Evolutionary conservation across 2,888 invertebrate genomes (phyloP).

Genomic region (Gymnosoma rotundatum): DNA sequence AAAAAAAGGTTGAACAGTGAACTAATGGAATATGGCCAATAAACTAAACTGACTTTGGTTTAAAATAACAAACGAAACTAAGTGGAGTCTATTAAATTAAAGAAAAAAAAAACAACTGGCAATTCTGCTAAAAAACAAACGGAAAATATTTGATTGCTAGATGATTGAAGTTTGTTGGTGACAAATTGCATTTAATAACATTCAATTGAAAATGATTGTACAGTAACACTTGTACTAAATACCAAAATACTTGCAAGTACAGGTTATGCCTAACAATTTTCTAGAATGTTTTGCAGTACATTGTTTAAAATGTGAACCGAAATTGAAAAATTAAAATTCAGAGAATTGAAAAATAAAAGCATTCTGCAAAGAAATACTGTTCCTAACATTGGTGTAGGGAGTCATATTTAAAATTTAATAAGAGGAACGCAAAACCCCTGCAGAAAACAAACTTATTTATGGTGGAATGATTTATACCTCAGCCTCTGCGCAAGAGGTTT

Average conservation of each 20-base stretch:
- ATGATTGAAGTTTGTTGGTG: constrained; percentile 74
- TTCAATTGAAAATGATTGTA: constrained; percentile 81
- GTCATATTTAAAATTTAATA: too few relatives aligned
- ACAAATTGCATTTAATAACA: constrained; percentile 81
- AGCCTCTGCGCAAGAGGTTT: too few relatives aligned
- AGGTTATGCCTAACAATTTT: constrained; percentile 1
- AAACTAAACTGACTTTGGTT: constrained; percentile 29
- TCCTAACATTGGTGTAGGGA: too few relatives aligned
- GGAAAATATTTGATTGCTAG: constrained; percentile 16
- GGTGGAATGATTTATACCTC: too few relatives aligned
- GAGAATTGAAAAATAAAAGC: too few relatives aligned
- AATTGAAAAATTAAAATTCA: too few relatives aligned
- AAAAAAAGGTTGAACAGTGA: constrained; percentile 18
- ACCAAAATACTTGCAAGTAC: not conserved
- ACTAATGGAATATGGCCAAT: constrained; percentile 14
- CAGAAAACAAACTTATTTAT: too few relatives aligned
- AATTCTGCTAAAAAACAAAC: constrained; percentile 2
- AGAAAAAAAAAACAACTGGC: not conserved
- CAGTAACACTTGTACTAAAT: constrained; percentile 28
- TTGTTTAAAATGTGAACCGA: too few relatives aligned
- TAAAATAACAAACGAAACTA: constrained; percentile 45
- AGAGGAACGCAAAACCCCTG: too few relatives aligned
- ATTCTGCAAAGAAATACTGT: too few relatives aligned
- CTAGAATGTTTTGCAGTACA: not conserved
- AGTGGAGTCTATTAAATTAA: constrained; percentile 1